Base-by-base conservation (phyloP, 2,797 vertebrate genomes). In the Thamnophis elegans region DNA sequence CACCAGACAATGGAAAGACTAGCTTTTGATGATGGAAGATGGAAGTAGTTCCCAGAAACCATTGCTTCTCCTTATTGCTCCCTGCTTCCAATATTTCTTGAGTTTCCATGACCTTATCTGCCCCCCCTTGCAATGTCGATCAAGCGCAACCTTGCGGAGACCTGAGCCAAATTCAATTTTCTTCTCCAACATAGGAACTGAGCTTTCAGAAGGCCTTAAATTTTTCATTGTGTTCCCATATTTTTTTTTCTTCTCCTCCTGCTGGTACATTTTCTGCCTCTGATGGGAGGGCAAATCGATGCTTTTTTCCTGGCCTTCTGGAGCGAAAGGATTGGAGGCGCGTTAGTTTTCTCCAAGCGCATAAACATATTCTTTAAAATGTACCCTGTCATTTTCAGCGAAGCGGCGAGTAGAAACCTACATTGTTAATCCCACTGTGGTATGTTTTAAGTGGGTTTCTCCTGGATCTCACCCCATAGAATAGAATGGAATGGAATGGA, bases 131-230 rank as follows among this genome's bases (percentile, higher is more conserved):
- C 95, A 93, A 93, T 58, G 96, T 96, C 94, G 92, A 0, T 94
- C n/a, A 25, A 96, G 93, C 95, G 93, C 95, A 96, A 96, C 92
- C 95, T 93, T 94, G 93, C 9, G 1, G 91, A 94, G 96, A 96
- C 95, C 96, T 0, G 95, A 96, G 95, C 95, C 95, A 97, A 94
- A 97, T 97, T 97, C 95, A 96, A 96, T 97, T 98, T 97, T 97
- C 96, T 97, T 96, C 94, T 93, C 91, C 92, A 95, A 96, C 94
- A 97, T 26, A 2, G 88, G 89, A 93, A 53, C 96, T 87, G 94
- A 97, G 96, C 96, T 94, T 97, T 97, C 94, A 97, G 94, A 47
- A 47, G 36, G 9, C 36, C 25, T 82, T 82, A 47, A 22, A 47
- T 47, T 82, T 82, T 82, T 22, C 73, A 82, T 82, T 87, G 89